Percentiles rank a stretch among this genome's conserved stretches.
phyloP scores from a whole-genome alignment of 2,113 vertebrate species.

The Dinomys branickii region DNA sequence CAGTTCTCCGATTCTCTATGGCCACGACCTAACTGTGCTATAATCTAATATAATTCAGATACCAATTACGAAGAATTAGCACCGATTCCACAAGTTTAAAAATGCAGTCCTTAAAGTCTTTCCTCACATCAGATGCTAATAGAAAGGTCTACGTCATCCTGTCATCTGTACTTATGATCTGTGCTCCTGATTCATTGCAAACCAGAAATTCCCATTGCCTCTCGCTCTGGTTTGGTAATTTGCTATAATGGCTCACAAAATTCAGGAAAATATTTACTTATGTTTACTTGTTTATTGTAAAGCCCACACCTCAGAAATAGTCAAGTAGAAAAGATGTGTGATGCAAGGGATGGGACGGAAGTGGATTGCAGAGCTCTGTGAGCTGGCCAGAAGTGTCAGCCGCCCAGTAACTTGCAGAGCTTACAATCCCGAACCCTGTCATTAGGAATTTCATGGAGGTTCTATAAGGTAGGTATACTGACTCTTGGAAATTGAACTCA shows the following conservation, averaged over 20 bases:
- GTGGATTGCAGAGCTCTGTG: background rate
- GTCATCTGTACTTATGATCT: background rate
- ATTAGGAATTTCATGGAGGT: background rate
- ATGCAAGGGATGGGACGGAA: background rate
- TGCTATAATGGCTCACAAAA: background rate
- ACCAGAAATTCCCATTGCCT: too few relatives aligned
- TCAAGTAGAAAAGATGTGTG: background rate
- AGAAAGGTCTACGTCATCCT: background rate
- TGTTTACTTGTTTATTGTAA: background rate
- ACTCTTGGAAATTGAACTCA: background rate
- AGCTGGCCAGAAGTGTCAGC: background rate
- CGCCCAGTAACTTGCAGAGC: background rate
- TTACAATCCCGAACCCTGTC: background rate
- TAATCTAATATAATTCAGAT: background rate
- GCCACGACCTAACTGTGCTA: background rate
- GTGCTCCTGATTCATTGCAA: background rate
- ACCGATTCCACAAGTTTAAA: background rate
- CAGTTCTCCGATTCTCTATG: background rate
- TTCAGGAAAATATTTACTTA: background rate
- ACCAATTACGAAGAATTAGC: background rate
- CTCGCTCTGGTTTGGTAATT: background rate
- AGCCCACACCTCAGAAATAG: background rate
- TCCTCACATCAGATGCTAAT: background rate
- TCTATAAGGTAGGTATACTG: background rate
- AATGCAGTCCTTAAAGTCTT: background rate